Evolutionary conservation across 2,113 vertebrate species (phyloP).

Genomic region (Bostrychus sinensis): DNA sequence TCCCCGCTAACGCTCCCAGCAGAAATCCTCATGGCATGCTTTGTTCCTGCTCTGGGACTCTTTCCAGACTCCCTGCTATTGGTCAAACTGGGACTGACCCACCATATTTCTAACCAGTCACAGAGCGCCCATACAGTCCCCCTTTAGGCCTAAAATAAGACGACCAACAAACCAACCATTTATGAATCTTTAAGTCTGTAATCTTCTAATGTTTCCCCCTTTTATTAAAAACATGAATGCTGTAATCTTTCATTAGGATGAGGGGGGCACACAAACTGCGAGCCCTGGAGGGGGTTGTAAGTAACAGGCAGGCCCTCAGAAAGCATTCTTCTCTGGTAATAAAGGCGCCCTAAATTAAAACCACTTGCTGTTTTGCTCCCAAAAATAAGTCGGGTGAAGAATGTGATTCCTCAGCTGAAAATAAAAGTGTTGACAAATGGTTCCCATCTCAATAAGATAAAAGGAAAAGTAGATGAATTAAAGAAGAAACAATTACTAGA

Average conservation of each 20-base stretch:
- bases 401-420: slow-evolving; percentile 55
- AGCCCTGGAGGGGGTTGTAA: slow-evolving; percentile 45
- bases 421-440: slow-evolving; percentile 54
- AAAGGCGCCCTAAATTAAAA: slow-evolving; percentile 74
- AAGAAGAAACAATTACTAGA: slow-evolving; percentile 13
- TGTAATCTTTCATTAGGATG: slow-evolving; percentile 62
- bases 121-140: not conserved
- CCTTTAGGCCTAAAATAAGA: slow-evolving; percentile 1
- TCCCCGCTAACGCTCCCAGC: slow-evolving; percentile 26
- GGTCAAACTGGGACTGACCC: slow-evolving; percentile 42
- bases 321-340: slow-evolving; percentile 73
- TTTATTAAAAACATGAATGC: slow-evolving; percentile 68
- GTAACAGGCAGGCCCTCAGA: slow-evolving; percentile 61
- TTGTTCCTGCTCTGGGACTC: slow-evolving; percentile 33
- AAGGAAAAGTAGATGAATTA: slow-evolving; percentile 23
- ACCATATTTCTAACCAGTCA: slow-evolving; percentile 23
- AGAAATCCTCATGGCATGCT: slow-evolving; percentile 40
- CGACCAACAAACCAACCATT: slow-evolving; percentile 12
- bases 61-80: slow-evolving; percentile 43
- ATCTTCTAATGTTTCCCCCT: slow-evolving; percentile 32
- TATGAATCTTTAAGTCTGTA: slow-evolving; percentile 24
- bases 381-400: slow-evolving; percentile 59
- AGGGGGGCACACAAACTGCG: slow-evolving; percentile 34
- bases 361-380: slow-evolving; percentile 61
- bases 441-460: slow-evolving; percentile 12